Base-by-base conservation (phyloP, 2,797 vertebrate genomes). In the Pseudochromis fuscus region DNA sequence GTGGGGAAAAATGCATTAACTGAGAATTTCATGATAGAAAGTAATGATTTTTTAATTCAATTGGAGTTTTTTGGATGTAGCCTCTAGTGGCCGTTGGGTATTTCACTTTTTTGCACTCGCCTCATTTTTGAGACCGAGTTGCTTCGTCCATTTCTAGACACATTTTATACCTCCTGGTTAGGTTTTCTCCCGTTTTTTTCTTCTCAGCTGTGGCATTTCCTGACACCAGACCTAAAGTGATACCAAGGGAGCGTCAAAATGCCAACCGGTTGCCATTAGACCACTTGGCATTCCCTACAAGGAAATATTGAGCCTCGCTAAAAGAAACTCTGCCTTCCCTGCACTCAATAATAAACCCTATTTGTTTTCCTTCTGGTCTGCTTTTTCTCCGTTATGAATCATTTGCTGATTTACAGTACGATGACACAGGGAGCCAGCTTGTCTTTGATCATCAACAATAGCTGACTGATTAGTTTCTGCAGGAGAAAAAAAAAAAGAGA, bases 221-320 rank as follows among this genome's bases (percentile, higher is more conserved):
- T 81, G 66, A 79, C 45, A 58, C 65, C 69, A 75, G 37, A 66
- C 50, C 38, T 57, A 52, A 71, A 76, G 46, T 3, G 18, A 82
- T 42, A 70, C 57, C 73, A 53, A 3, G 13, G 67, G 81, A 86
- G 77, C 59, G 69, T 71, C 31, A 67, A 92, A 91, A 92, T 90
- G 84, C 87, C 83, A 89, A 77, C 66, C 69, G 68, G 77, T 79
- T 77, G 75, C 82, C 75, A 83, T 89, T 81, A 86, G 52, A 83
- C 81, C 23, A 21, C 61, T 79, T 77, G 64, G 40, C 61, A 78
- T 77, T 78, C 59, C 56, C 64, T 65, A 49, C 24, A 66, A 63
- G 33, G 50, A 81, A 82, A 79, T 65, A 84, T 23, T 57, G 46
- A 75, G 40, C 50, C 45, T 53, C 5, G 23, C 58, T 77, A 30